phyloP scores from a whole-genome alignment of 2,888 invertebrate genomes.

The Microplitis manilae region DNA sequence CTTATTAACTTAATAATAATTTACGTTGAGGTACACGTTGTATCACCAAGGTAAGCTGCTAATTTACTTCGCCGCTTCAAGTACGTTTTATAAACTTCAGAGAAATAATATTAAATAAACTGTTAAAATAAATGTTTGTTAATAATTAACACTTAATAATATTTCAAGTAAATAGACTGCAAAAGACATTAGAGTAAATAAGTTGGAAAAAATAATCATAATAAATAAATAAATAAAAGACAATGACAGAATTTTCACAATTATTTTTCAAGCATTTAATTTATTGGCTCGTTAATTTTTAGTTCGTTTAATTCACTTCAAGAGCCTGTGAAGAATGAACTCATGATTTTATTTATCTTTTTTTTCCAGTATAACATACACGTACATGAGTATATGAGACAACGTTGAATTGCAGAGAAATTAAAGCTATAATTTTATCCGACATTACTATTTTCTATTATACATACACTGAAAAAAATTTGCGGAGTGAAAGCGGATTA shows the following conservation, averaged over 20 bases:
- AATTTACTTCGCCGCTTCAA: not conserved
- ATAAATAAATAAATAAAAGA: not conserved
- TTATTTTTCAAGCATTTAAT: conserved; percentile 20
- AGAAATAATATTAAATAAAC: not conserved
- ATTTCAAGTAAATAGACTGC: too few relatives aligned
- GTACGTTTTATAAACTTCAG: not conserved
- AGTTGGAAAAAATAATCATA: not conserved
- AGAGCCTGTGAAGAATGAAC: conserved; percentile 35
- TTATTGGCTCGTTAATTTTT: conserved; percentile 37
- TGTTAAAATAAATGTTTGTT: not conserved
- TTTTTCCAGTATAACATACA: not conserved
- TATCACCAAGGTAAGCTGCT: not conserved
- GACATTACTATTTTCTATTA: not conserved
- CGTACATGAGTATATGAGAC: not conserved
- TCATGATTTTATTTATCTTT: conserved; percentile 17
- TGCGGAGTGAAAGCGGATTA: too few relatives aligned
- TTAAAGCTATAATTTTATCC: conserved; percentile 24
- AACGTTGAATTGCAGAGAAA: conserved; percentile 23
- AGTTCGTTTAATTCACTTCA: conserved; percentile 31
- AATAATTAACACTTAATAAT: too few relatives aligned
- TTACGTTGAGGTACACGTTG: conserved; percentile 6
- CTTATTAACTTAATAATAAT: conserved; percentile 2
- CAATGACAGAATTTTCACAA: conserved; percentile 23
- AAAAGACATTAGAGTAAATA: too few relatives aligned
- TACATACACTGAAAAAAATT: not conserved